Conservation (phyloP, 2,888 invertebrate species). For the Sesamia inferens region DNA sequence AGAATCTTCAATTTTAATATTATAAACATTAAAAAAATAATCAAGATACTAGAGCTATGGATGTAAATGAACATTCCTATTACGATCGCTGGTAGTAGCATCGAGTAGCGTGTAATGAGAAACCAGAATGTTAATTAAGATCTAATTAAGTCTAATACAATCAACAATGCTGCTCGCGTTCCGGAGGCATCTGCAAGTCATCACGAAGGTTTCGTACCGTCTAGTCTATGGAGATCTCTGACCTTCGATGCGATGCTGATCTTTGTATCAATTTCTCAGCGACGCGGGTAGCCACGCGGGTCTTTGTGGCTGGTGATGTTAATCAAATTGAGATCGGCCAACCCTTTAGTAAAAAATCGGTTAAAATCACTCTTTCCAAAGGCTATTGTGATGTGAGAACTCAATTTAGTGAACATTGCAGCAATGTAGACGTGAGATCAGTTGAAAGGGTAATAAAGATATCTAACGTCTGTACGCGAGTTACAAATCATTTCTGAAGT, state of each 20-base stretch:
- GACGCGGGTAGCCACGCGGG: conserved; percentile 61
- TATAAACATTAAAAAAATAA: conserved; percentile 79
- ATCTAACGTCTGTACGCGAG: conserved; percentile 68
- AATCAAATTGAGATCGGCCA: conserved; percentile 89
- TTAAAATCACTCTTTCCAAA: conserved; percentile 85
- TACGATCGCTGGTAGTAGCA: conserved; percentile 84
- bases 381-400: conserved; percentile 89
- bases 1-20: conserved; percentile 71
- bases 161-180: conserved; percentile 89
- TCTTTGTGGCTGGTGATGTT: conserved; percentile 77
- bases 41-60: conserved; percentile 81
- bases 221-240: conserved; percentile 77
- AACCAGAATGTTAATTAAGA: conserved; percentile 90
- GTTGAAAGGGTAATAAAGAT: conserved; percentile 84
- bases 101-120: conserved; percentile 89
- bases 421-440: conserved; percentile 77
- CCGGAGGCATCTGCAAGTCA: conserved; percentile 88
- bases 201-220: conserved; percentile 78
- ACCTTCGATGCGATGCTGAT: conserved; percentile 70
- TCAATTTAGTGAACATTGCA: conserved; percentile 86
- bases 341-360: conserved; percentile 89
- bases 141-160: conserved; percentile 90
- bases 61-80: conserved; percentile 87
- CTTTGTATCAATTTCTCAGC: conserved; percentile 47
- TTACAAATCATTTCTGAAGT: conserved; percentile 62